These are phyloP conservation scores for Cephalopachus bancanus DNA, from an alignment of 2,797 vertebrate species.

Conservation along the genomic window DNA sequence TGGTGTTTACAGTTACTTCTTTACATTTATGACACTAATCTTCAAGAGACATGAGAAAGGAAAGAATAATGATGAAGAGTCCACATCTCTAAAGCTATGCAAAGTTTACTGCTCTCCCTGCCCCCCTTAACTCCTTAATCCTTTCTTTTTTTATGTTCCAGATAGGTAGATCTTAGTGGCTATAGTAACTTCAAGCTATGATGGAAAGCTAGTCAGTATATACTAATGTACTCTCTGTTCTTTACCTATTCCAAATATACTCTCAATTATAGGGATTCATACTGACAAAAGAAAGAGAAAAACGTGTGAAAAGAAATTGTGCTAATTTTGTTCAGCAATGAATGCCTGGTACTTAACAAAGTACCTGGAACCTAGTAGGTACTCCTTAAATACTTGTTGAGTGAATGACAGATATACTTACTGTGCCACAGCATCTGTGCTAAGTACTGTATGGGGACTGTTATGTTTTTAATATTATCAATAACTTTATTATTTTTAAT, in stretches of 20 bases:
- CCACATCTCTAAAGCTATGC: neutral
- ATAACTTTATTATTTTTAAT: neutral
- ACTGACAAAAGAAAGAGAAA: neutral
- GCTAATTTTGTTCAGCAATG: neutral
- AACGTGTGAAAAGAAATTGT: neutral
- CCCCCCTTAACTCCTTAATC: neutral
- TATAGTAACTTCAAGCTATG: neutral
- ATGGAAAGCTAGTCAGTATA: neutral
- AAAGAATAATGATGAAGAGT: neutral
- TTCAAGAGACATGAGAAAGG: neutral
- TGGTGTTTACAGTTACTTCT: neutral
- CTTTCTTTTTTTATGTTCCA: neutral
- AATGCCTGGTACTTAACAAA: neutral
- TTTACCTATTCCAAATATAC: neutral
- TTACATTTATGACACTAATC: neutral
- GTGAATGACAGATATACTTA: neutral
- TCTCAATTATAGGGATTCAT: neutral
- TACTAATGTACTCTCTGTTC: neutral
- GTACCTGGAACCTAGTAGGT: neutral
- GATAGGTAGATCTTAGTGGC: neutral
- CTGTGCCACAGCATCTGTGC: neutral
- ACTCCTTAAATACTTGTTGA: neutral
- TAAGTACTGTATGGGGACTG: neutral
- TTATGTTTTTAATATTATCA: neutral
- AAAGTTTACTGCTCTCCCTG: neutral